Evolutionary conservation across 2,888 invertebrate genomes (phyloP).

Genomic region (Scaptomyza cyrtandrae): DNA sequence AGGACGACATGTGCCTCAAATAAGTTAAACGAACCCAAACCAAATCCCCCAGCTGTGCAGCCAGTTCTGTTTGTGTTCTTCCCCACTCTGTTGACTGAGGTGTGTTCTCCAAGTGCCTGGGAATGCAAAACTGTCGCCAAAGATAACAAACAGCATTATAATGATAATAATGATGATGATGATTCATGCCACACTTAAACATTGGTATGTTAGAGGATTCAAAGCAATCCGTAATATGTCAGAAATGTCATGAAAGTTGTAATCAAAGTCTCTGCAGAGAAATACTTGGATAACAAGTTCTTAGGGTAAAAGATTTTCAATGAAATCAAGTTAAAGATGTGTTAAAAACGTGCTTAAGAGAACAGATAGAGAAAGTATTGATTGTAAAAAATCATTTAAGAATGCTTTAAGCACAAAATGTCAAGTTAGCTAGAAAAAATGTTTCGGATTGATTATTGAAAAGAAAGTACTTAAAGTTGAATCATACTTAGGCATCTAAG

Average conservation of each 20-base stretch:
- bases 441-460: too few species aligned
- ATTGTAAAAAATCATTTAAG: too few species aligned
- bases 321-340: too few species aligned
- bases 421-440: too few species aligned
- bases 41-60: slow-evolving; percentile 44
- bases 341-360: neutral
- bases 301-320: neutral
- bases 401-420: too few species aligned
- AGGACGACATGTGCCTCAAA: slow-evolving; percentile 62
- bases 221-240: slow-evolving; percentile 1
- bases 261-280: neutral
- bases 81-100: slow-evolving; percentile 3
- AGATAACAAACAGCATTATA: slow-evolving; percentile 22
- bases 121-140: slow-evolving; percentile 63
- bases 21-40: slow-evolving; percentile 38
- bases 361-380: neutral
- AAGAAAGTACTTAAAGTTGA: too few species aligned
- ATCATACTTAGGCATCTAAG: too few species aligned
- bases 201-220: slow-evolving; percentile 8
- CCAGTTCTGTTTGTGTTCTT: neutral
- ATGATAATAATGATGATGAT: slow-evolving; percentile 19
- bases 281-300: neutral
- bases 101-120: slow-evolving; percentile 31
- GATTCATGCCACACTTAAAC: slow-evolving; percentile 22
- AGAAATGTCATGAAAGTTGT: neutral